These are phyloP conservation scores for Drosophila helvetica DNA, from an alignment of 2,888 invertebrate species.

Conservation along the genomic window DNA sequence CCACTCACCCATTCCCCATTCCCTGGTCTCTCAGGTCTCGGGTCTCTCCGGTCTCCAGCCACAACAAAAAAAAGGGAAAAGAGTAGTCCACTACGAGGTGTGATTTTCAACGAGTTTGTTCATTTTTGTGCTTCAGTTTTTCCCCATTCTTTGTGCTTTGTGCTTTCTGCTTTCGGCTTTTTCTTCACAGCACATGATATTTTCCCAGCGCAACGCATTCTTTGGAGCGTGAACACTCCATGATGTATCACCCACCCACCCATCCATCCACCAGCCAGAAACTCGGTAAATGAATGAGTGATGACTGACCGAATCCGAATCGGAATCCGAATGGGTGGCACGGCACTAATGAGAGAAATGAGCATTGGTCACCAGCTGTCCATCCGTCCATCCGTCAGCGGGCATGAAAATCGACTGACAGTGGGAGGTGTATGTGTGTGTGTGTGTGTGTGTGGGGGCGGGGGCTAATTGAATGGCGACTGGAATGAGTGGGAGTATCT, in stretches of 20 bases:
- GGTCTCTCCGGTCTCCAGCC: too few species aligned
- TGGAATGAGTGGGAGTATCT: background rate
- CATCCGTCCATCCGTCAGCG: background rate
- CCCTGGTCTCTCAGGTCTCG: too few species aligned
- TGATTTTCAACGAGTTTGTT: constrained; percentile 72
- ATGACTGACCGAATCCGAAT: constrained; percentile 49
- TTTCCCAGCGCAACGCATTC: constrained; percentile 48
- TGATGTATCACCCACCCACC: constrained; percentile 57
- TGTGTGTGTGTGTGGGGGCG: constrained; percentile 20
- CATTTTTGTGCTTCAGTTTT: constrained; percentile 41
- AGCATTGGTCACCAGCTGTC: constrained; percentile 55
- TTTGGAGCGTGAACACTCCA: constrained; percentile 32
- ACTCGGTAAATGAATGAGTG: constrained; percentile 48
- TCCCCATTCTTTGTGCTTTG: constrained; percentile 7
- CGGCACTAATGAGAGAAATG: constrained; percentile 56
- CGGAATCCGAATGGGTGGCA: constrained; percentile 38
- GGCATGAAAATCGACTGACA: constrained; percentile 14
- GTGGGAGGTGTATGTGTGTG: background rate
- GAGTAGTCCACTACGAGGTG: constrained; percentile 54
- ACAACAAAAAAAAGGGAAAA: background rate
- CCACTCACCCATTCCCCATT: background rate
- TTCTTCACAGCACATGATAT: constrained; percentile 15
- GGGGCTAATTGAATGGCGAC: background rate
- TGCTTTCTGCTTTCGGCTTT: background rate
- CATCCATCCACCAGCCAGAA: constrained; percentile 1